These are phyloP conservation scores for Psilopogon haemacephalus DNA, from an alignment of 2,113 vertebrate genomes.

Conservation along the genomic window DNA sequence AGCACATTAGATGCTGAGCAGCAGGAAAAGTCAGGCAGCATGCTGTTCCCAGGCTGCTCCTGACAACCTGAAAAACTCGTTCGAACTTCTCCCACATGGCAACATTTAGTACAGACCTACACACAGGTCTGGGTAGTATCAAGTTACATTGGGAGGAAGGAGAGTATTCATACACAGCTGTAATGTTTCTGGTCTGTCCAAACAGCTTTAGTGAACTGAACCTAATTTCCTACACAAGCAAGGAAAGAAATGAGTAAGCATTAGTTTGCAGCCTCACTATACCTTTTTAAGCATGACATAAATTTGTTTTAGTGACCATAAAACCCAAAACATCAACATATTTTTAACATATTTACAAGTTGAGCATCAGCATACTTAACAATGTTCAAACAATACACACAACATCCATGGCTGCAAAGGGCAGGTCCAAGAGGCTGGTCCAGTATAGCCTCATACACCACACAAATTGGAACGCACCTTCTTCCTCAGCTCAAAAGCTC, in stretches of 20 bases:
- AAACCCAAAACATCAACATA: not conserved
- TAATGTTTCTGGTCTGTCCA: not conserved
- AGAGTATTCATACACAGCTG: not conserved
- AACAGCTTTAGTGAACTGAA: not conserved
- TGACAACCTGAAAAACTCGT: constrained; percentile 53
- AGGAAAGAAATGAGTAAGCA: not conserved
- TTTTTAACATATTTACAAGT: not conserved
- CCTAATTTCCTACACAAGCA: not conserved
- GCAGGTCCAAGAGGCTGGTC: too few relatives aligned
- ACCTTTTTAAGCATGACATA: not conserved
- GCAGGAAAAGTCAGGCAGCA: not conserved
- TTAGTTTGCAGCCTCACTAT: not conserved
- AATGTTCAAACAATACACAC: not conserved
- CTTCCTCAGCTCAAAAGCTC: not conserved
- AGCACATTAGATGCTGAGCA: not conserved
- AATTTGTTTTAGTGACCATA: not conserved
- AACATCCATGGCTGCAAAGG: not conserved
- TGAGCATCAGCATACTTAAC: not conserved
- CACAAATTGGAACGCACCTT: accelerated
- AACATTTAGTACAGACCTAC: not conserved
- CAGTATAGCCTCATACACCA: accelerated
- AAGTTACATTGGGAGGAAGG: not conserved
- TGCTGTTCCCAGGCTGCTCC: not conserved
- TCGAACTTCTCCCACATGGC: not conserved
- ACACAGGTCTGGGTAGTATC: not conserved